Evolutionary conservation across 2,888 invertebrate species (phyloP).

Genomic region (Cheilosia variabilis): DNA sequence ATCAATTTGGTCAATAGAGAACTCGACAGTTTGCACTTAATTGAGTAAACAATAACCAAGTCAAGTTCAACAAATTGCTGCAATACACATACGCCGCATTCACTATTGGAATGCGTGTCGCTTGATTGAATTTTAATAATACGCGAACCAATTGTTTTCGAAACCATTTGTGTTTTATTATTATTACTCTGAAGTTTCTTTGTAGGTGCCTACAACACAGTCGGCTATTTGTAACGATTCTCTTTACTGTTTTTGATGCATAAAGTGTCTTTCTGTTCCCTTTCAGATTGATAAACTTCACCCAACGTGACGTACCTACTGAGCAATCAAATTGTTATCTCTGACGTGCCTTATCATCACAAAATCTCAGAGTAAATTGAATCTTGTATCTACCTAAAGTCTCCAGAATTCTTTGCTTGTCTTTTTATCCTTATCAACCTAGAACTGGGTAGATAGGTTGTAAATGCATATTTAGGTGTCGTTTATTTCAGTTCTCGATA

Average conservation of each 20-base stretch:
- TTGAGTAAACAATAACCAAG: constrained; percentile 58
- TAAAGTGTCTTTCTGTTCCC: neutral
- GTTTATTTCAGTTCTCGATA: neutral
- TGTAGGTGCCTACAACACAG: neutral
- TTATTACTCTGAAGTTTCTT: neutral
- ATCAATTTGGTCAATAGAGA: constrained; percentile 51
- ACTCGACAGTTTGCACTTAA: constrained; percentile 62
- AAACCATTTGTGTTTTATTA: constrained; percentile 2
- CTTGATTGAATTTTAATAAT: constrained; percentile 37
- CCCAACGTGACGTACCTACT: neutral
- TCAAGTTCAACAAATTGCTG: constrained; percentile 62
- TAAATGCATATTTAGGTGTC: neutral
- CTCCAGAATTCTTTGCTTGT: constrained; percentile 1
- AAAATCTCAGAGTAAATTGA: constrained; percentile 29
- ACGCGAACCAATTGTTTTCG: neutral
- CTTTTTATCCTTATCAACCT: constrained; percentile 27
- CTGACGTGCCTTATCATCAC: constrained; percentile 26
- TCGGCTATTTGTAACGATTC: constrained; percentile 1
- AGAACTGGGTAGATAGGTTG: neutral
- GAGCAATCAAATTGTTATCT: constrained; percentile 40
- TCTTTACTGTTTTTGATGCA: neutral
- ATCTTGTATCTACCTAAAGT: neutral
- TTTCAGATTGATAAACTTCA: neutral
- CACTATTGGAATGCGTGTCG: constrained; percentile 28
- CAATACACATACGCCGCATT: neutral